These are phyloP conservation scores for Gandaritis pyraliata DNA, from an alignment of 2,888 invertebrate genomes.

Conservation along the genomic window DNA sequence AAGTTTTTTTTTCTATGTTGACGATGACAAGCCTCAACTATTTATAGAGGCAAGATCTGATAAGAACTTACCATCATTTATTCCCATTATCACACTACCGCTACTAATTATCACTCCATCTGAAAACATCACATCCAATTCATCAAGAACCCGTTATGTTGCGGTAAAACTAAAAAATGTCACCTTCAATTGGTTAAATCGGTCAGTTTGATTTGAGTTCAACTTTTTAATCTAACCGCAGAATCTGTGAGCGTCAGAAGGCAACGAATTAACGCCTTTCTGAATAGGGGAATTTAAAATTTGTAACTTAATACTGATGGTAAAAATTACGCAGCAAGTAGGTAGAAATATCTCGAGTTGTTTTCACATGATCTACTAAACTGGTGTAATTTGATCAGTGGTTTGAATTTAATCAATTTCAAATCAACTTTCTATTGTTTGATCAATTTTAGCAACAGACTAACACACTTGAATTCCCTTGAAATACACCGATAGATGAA, in stretches of 20 bases:
- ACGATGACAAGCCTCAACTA: conserved; percentile 6
- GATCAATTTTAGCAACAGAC: too few species aligned
- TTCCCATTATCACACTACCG: conserved; percentile 16
- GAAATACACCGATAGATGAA: too few species aligned
- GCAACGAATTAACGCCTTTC: conserved; percentile 39
- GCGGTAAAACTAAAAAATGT: conserved; percentile 33
- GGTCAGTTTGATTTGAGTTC: conserved; percentile 36
- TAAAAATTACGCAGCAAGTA: conserved; percentile 8
- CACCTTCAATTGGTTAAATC: conserved; percentile 31
- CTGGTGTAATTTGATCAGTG: neutral
- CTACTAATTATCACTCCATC: conserved; percentile 26
- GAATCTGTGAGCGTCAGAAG: conserved; percentile 34
- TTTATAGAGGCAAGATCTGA: conserved; percentile 13
- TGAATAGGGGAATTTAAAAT: conserved; percentile 39
- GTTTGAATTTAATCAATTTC: too few species aligned
- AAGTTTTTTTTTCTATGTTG: neutral
- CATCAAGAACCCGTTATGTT: conserved; percentile 27
- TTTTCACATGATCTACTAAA: neutral
- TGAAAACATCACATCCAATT: conserved; percentile 28
- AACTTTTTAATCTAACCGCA: conserved; percentile 42
- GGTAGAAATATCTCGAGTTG: neutral
- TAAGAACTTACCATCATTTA: conserved; percentile 16
- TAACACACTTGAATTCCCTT: too few species aligned
- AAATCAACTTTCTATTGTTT: too few species aligned
- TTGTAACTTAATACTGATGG: conserved; percentile 39